Evolutionary conservation across 2,888 invertebrate genomes (phyloP).

Genomic region (Theristus sp.): DNA sequence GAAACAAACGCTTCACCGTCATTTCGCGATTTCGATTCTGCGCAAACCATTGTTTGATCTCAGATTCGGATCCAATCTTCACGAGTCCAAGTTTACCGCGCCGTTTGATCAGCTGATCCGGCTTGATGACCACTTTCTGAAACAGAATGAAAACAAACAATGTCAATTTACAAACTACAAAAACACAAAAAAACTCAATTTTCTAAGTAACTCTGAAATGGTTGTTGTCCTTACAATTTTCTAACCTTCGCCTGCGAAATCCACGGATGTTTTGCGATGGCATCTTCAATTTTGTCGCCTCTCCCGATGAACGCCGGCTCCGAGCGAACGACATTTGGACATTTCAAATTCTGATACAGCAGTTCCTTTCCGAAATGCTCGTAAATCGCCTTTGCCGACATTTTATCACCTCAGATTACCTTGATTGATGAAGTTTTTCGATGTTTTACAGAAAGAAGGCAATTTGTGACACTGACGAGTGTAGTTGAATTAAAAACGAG

Average conservation of each 20-base stretch:
- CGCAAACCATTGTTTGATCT: slow-evolving; percentile 64
- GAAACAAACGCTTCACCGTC: no score
- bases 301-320: slow-evolving; percentile 61
- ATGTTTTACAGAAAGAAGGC: no score
- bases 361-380: slow-evolving; percentile 84
- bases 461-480: no score
- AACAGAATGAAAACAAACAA: background rate
- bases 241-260: background rate
- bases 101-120: slow-evolving; percentile 93
- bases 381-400: slow-evolving; percentile 90
- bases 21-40: slow-evolving; percentile 46
- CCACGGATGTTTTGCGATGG: slow-evolving; percentile 29
- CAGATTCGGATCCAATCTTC: slow-evolving; percentile 66
- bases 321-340: slow-evolving; percentile 50
- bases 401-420: no score
- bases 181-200: no score
- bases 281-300: slow-evolving; percentile 54
- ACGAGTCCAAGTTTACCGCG: slow-evolving; percentile 91
- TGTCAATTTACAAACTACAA: no score
- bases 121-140: slow-evolving; percentile 85
- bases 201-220: no score
- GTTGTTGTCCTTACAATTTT: background rate
- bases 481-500: no score
- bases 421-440: no score
- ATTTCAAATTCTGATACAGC: slow-evolving; percentile 52